These are phyloP conservation scores for Pachymerium ferrugineum DNA, from an alignment of 2,888 invertebrate species.

Conservation along the genomic window DNA sequence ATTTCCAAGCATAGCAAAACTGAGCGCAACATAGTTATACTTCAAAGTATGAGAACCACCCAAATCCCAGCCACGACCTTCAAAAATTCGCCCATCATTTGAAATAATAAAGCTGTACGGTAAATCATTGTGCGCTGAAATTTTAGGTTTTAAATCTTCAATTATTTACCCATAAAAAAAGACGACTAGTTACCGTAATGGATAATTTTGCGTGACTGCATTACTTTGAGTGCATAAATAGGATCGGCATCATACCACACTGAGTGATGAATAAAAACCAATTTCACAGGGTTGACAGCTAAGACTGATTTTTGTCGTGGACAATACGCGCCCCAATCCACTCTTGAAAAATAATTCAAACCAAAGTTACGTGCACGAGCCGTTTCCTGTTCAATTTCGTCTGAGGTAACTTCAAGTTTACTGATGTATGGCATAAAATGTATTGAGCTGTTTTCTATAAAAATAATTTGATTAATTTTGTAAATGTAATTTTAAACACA, in stretches of 20 bases:
- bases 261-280: not conserved
- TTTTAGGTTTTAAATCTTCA: too few relatives aligned
- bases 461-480: not conserved
- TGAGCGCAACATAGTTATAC: not conserved
- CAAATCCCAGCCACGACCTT: slow-evolving; percentile 9
- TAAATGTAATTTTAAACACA: not conserved
- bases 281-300: not conserved
- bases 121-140: slow-evolving; percentile 9
- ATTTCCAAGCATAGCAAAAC: not conserved
- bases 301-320: not conserved
- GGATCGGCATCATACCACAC: not conserved
- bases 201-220: not conserved
- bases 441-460: not conserved
- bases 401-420: not conserved
- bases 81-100: slow-evolving; percentile 1
- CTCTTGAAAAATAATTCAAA: not conserved
- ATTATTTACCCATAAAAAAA: too few relatives aligned
- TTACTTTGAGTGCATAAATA: not conserved
- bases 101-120: not conserved
- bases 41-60: slow-evolving; percentile 3
- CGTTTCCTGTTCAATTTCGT: not conserved
- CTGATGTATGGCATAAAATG: not conserved
- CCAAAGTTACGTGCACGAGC: not conserved
- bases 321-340: not conserved
- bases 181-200: not conserved